Evolutionary conservation across 2,113 vertebrate genomes (phyloP), one percentile per base, ranked within the genome.

Genomic region (Clarias macrocephalus): DNA sequence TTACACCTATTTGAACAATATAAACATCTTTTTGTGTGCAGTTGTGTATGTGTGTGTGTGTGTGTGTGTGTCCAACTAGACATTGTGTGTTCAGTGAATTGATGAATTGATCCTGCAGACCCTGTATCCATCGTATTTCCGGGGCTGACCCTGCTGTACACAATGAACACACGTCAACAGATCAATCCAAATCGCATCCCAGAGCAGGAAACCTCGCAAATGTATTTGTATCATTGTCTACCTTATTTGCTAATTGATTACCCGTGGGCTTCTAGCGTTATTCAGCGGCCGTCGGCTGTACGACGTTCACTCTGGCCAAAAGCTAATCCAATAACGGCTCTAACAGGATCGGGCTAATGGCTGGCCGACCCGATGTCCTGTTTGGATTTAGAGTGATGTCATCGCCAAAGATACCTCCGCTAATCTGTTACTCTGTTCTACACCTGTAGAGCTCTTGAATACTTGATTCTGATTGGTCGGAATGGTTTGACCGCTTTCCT

Each of bases 241-340:
- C 54, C 65, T 82, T 60, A 86, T 88, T 90, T 85, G 87, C 63
- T 84, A n/a, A 88, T 90, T 80, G 84, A 90, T 90, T 88, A 63
- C 68, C 84, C 28, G 72, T 83, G 42, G 33, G 83, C 3, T 19
- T 15, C 10, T 37, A 48, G 52, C 48, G 33, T 23, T 23, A 84
- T 33, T 75, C 82, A 59, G 30, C 62, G 33, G 25, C 23, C 13
- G 25, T 48, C 42, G 30, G 56, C 25, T 87, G 37, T 28, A 75
- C 68, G 18, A 37, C 28, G 28, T 9, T 85, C 70, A 84, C 84
- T 82, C 79, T 15, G 68, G 80, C 85, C 19, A 56, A 65, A 54
- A 81, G 37, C 80, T 87, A 75, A 87, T 83, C 72, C 68, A 87
- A 87, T 83, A 83, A 76, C 33, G 52, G 66, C 37, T 87, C 82